Conservation (phyloP, 2,113 vertebrate genomes). For the Proterorhinus semilunaris region DNA sequence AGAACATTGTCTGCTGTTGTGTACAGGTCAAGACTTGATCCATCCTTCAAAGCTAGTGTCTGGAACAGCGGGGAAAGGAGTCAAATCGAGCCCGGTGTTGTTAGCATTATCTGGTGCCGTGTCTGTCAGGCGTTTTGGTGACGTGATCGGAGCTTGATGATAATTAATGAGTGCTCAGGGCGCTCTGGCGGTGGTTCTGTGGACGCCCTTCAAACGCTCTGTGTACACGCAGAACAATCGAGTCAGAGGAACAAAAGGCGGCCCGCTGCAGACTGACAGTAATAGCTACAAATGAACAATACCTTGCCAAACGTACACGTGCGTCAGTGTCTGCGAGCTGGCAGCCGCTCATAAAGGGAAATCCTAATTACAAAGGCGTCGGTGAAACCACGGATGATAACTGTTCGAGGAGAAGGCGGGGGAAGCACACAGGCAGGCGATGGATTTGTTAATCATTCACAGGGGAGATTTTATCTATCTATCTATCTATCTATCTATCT, state of each 20-base stretch:
- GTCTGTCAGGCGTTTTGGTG: not conserved
- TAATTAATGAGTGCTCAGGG: constrained; percentile 48
- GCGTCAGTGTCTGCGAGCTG: constrained; percentile 28
- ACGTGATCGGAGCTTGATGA: constrained; percentile 17
- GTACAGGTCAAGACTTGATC: too few relatives aligned
- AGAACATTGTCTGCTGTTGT: too few relatives aligned
- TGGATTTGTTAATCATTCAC: constrained; percentile 16
- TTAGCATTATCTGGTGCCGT: not conserved
- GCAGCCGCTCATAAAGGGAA: constrained; percentile 62
- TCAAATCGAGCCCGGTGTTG: not conserved
- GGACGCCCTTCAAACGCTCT: constrained; percentile 33
- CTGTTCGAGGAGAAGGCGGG: constrained; percentile 48
- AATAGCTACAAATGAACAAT: constrained; percentile 58
- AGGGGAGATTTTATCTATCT: not conserved
- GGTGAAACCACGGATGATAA: constrained; percentile 78
- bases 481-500: too few relatives aligned
- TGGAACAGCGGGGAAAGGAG: not conserved
- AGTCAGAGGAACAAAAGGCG: constrained; percentile 56
- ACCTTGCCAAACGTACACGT: constrained; percentile 40
- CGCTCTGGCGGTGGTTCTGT: constrained; percentile 29
- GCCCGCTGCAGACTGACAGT: constrained; percentile 41
- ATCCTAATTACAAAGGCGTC: constrained; percentile 72
- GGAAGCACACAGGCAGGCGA: constrained; percentile 55
- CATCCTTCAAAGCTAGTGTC: too few relatives aligned
- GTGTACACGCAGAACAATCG: constrained; percentile 54